Evolutionary conservation across 2,888 invertebrate genomes (phyloP).

Genomic region (Metalampra italica): DNA sequence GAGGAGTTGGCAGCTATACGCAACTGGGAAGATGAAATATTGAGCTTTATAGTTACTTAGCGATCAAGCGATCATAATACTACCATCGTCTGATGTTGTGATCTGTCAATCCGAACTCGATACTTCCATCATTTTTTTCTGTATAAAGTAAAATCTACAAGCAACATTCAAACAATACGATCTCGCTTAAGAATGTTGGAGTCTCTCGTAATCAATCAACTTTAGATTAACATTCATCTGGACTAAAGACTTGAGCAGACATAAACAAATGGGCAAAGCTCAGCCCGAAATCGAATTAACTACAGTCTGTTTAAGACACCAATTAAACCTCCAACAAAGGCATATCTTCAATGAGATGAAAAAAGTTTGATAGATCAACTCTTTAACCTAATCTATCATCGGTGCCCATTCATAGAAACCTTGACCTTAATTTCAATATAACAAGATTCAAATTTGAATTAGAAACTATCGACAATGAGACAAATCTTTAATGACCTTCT

Average conservation of each 20-base stretch:
- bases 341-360: constrained; percentile 72
- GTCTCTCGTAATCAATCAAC: constrained; percentile 72
- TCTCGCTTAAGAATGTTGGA: constrained; percentile 50
- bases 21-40: no score
- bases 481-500: constrained; percentile 1
- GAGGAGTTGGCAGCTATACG: no score
- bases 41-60: no score
- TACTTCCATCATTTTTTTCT: not conserved
- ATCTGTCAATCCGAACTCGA: no score
- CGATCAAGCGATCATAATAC: no score
- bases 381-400: constrained; percentile 72
- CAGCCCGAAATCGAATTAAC: constrained; percentile 72
- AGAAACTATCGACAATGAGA: not conserved
- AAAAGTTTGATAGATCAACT: constrained; percentile 76
- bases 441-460: constrained; percentile 26
- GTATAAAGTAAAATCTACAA: constrained; percentile 39
- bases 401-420: constrained; percentile 17
- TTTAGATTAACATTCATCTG: constrained; percentile 65
- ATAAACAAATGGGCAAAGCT: constrained; percentile 67
- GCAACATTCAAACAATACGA: constrained; percentile 18
- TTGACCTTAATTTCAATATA: rapidly evolving
- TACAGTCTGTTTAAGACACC: constrained; percentile 71
- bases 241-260: constrained; percentile 47
- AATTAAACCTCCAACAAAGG: constrained; percentile 75
- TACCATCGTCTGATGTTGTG: no score